A percentile compares a stretch with the other conserved stretches of the same genome.
Evolutionary conservation across 2,113 vertebrate species (phyloP).

Genomic region (Myiopsitta monachus): DNA sequence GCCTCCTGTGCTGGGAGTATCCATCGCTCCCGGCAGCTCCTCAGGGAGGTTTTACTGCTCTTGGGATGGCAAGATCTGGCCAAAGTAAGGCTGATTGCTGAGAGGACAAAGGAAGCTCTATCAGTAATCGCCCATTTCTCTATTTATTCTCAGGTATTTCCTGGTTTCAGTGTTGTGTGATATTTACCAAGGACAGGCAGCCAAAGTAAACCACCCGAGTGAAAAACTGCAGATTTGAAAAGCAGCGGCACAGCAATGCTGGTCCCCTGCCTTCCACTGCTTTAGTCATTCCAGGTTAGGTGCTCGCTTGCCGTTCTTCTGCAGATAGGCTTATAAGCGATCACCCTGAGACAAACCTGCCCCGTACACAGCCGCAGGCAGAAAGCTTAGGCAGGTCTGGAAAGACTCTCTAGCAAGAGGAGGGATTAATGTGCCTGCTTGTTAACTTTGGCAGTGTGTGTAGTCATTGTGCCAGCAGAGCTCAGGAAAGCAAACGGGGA

Average conservation of each 20-base stretch:
- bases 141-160: background rate
- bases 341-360: background rate
- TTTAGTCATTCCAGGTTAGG: background rate
- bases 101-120: background rate
- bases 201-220: background rate
- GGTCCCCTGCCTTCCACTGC: background rate
- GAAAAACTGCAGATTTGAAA: background rate
- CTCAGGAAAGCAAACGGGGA: background rate
- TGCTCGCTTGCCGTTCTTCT: background rate
- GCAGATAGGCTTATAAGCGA: background rate
- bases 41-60: background rate
- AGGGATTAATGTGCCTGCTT: background rate
- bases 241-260: background rate
- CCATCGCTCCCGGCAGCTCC: background rate
- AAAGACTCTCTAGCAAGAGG: constrained; percentile 8
- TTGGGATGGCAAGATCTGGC: background rate
- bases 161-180: background rate
- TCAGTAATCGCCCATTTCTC: rapidly evolving
- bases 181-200: background rate
- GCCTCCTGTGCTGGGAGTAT: background rate
- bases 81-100: background rate
- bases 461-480: background rate
- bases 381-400: constrained; percentile 18
- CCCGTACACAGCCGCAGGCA: background rate
- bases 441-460: background rate